phyloP scores from a whole-genome alignment of 64 coral and sea anemone species.

The Pachyseris speciosa region DNA sequence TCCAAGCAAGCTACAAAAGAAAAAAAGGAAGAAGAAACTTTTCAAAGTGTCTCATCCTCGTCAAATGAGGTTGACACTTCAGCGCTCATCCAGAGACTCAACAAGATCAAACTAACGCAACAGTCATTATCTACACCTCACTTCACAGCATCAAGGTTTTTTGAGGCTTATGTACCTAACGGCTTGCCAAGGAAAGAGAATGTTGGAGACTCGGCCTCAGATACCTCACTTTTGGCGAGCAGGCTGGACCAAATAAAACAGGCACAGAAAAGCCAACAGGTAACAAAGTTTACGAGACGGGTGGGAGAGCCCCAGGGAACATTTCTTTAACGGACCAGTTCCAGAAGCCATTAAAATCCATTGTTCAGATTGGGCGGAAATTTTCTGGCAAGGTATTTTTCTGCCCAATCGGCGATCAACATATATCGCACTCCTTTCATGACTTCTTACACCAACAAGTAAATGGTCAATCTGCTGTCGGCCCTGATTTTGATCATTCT shows the following conservation, averaged over 20 bases:
- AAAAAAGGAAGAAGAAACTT: not conserved
- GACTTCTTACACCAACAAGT: no score
- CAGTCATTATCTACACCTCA: constrained; percentile 14
- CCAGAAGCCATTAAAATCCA: no score
- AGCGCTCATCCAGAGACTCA: constrained; percentile 64
- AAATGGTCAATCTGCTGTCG: no score
- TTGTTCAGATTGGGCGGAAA: no score
- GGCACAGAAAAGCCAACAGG: constrained; percentile 51
- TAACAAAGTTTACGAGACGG: no score
- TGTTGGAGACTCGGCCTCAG: not conserved
- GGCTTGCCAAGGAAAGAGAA: not conserved
- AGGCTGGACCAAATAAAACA: constrained; percentile 55
- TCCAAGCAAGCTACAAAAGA: not conserved
- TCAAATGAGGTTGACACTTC: constrained; percentile 31
- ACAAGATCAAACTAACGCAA: constrained; percentile 61
- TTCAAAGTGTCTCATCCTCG: not conserved
- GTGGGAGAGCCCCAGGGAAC: no score
- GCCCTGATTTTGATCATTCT: no score
- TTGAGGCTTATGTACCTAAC: not conserved
- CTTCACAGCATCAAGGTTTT: not conserved
- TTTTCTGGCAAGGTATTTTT: no score
- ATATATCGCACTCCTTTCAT: no score
- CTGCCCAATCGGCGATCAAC: no score
- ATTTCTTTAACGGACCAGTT: no score
- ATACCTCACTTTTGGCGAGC: constrained; percentile 7